Evolutionary conservation across 2,113 vertebrate genomes (phyloP), one percentile per base, ranked within the genome.

Genomic region (Clupea harengus): DNA sequence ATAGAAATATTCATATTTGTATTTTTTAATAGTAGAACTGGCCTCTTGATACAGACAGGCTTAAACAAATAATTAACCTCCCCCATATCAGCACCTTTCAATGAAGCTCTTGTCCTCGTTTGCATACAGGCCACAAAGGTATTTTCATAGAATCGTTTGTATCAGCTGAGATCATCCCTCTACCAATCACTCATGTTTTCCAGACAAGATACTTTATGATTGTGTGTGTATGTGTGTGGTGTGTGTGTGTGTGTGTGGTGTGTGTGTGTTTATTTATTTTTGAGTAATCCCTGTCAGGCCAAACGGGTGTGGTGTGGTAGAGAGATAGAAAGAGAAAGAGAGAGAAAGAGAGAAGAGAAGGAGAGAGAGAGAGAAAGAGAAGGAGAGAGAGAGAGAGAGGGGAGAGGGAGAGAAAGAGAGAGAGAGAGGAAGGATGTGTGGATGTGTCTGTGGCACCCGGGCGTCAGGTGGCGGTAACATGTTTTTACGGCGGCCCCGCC

Each of bases 391-490:
- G 20, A n/a, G 57, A n/a, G 6, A n/a, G 22, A 6, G 60, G 6
- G 22, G 0, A 6, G 60, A n/a, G 22, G 0, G 22, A 25, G 60
- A 13, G 52, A 18, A 0, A 18, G 17, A 18, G 52, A 18, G 47
- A 49, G 47, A 49, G 47, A 49, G 47, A 49, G 47, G 52, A 18
- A 13, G 52, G 9, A 13, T 32, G 67, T 75, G 67, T 32, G 72
- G 11, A 32, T 28, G 72, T 78, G 72, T 28, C 10, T 39, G 28
- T 78, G 72, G 25, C 72, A 78, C 28, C 45, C 47, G 45, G 82
- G 67, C 80, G 83, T 47, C 60, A 83, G 82, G 82, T 87, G 85
- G 83, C 83, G 28, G 5, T 82, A 57, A 85, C 80, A 78, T 82
- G 81, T 78, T 88, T 86, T 81, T 52, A 47, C 78, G 47, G 13